Percentiles rank a stretch among this genome's conserved stretches.
phyloP scores from a whole-genome alignment of 2,113 vertebrate genomes.

The Ochotona curzoniae region DNA sequence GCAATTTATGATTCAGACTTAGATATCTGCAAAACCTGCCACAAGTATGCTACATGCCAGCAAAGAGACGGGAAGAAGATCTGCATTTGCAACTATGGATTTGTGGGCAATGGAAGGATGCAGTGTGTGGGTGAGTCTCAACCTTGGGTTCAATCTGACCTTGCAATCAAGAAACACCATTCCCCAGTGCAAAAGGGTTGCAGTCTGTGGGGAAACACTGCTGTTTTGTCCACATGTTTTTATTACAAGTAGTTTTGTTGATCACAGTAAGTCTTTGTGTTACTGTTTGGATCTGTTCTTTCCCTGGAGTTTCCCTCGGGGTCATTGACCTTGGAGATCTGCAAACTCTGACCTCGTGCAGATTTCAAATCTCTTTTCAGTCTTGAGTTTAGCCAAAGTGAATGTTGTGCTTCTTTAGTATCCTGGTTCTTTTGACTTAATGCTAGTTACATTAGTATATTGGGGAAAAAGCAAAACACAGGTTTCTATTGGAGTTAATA shows the following conservation, averaged over 20 bases:
- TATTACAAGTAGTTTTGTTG: background rate
- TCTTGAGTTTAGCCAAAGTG: conserved; percentile 43
- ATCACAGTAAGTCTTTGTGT: conserved; percentile 28
- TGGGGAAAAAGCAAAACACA: background rate
- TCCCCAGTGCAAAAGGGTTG: background rate
- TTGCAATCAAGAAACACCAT: background rate
- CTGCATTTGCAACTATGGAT: conserved; percentile 96
- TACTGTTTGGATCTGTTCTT: background rate
- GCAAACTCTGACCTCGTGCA: background rate
- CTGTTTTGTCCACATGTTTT: conserved; percentile 48
- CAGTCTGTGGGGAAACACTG: background rate
- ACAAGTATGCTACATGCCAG: conserved; percentile 91
- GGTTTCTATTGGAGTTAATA: background rate
- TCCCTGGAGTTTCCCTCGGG: background rate
- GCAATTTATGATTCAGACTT: conserved; percentile 51
- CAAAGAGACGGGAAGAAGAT: conserved; percentile 88
- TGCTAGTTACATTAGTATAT: background rate
- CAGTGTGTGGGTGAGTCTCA: conserved; percentile 91
- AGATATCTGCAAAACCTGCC: conserved; percentile 93
- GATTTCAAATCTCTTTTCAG: conserved; percentile 57
- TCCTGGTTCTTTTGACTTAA: conserved; percentile 28
- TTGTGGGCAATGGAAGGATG: conserved; percentile 94
- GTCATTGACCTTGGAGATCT: conserved; percentile 31
- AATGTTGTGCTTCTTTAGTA: conserved; percentile 38
- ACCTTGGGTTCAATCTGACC: background rate